Evolutionary conservation across 35 echinoderm and acorn worm species (phyloP).

Genomic region (Ophioderma brevispina): DNA sequence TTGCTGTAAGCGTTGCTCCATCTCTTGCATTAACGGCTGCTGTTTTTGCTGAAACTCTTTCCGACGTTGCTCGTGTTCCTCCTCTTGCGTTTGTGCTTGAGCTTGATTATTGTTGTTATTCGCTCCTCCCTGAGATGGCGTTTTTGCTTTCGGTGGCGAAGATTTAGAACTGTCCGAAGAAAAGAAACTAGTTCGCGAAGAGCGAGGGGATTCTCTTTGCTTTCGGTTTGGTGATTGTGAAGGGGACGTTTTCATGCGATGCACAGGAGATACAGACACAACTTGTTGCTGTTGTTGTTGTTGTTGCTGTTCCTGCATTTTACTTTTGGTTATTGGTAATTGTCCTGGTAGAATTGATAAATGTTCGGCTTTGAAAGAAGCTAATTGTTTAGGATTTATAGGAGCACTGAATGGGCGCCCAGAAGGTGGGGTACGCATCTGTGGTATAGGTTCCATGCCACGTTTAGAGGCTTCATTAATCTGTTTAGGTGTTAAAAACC

Average conservation of each 20-base stretch:
- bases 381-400: neutral
- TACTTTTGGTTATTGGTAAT: neutral
- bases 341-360: neutral
- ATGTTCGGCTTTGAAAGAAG: neutral
- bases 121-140: neutral
- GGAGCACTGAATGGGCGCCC: neutral
- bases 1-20: neutral
- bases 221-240: neutral
- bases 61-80: neutral
- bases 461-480: neutral
- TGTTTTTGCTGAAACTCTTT: neutral
- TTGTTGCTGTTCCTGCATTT: neutral
- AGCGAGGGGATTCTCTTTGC: neutral
- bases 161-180: neutral
- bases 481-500: neutral
- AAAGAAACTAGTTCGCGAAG: neutral
- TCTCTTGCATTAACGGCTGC: neutral
- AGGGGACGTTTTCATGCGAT: neutral
- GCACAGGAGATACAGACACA: neutral
- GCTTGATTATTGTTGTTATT: conserved; percentile 4
- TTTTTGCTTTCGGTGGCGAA: neutral
- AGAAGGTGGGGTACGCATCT: neutral
- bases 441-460: neutral
- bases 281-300: too few species aligned
- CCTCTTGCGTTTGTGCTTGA: neutral